phyloP scores from a whole-genome alignment of 1,140 invertebrate species.

The Sinella curviseta region DNA sequence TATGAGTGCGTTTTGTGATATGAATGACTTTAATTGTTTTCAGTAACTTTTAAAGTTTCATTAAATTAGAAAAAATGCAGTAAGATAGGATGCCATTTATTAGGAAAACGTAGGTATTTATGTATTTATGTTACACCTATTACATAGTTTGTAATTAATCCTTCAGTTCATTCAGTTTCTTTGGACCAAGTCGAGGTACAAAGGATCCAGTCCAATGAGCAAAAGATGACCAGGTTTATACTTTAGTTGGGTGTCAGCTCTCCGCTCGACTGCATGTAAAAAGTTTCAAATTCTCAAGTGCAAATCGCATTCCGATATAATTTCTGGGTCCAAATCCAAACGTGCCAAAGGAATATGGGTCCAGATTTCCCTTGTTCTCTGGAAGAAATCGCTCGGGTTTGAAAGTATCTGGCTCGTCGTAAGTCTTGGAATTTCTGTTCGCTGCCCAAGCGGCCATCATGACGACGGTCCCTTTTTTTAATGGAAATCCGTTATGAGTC shows the following conservation, averaged over 20 bases:
- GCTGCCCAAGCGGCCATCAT: conserved; percentile 54
- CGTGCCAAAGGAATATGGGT: conserved; percentile 34
- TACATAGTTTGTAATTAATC: too few species aligned
- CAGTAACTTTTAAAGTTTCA: too few species aligned
- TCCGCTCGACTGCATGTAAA: conserved; percentile 29
- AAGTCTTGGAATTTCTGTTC: conserved; percentile 75
- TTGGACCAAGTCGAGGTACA: conserved; percentile 38
- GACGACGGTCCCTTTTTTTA: conserved; percentile 39
- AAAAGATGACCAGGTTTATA: conserved; percentile 31
- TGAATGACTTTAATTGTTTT: too few species aligned
- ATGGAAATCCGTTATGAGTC: conserved; percentile 17
- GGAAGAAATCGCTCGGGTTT: conserved; percentile 89
- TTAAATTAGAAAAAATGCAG: too few species aligned
- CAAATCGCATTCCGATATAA: conserved; percentile 46
- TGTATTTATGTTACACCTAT: too few species aligned
- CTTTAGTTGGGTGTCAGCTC: conserved; percentile 32
- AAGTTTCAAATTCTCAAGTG: conserved; percentile 40
- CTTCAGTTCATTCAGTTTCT: too few species aligned
- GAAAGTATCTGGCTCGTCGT: conserved; percentile 75
- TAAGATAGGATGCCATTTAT: too few species aligned
- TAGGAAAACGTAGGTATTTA: too few species aligned
- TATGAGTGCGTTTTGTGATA: too few species aligned
- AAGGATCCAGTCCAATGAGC: conserved; percentile 30
- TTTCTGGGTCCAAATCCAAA: conserved; percentile 39
- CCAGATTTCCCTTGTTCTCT: conserved; percentile 60